Base-by-base conservation (phyloP, 92 coral and sea anemone genomes). In the Epizoanthus ramosus region DNA sequence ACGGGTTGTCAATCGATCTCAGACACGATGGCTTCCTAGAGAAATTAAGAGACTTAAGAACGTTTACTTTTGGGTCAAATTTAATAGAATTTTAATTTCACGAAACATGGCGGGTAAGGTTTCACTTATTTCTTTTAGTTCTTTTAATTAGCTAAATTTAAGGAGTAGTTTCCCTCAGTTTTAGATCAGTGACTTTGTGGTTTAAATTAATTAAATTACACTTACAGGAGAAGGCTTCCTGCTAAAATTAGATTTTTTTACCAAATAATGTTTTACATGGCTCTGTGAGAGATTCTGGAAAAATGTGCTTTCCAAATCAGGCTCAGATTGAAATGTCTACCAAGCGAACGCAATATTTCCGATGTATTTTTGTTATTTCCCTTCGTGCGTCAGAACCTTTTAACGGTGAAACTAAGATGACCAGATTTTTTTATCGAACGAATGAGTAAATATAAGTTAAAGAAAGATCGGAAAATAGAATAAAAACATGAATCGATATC, bases 31-130 rank as follows among this genome's bases (percentile, higher is more conserved):
- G 69, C 82, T 77, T 77, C 87, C 64, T 68, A 59, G 87, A 57
- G 74, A 64, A 61, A 80, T 89, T 89, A 85, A 69, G 92, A 52
- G 69, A 54, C 86, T 85, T 65, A 80, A 60, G 79, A 85, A 65
- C 88, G 89, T 89, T 89, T 87, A 89, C 83, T 68, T 88, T 71
- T 86, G 88, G 60, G 83, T 79, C 89, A 84, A 68, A 87, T 86
- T 86, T 93, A 93, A 93, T 91, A 88, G 98, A 86, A 93, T 84
- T 93, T 91, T 91, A 93, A 93, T 93, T 93, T 88, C 80, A 43
- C 52, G 76, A 77, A 68, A 53, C 67, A 83, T 77, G 92, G 84
- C 87, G 73, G 70, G 41, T 61, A 50, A 74, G 82, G 82, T 77
- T 77, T 77, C 82, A 77, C 82, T 77, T 77, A 77, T 77, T 61